A percentile compares a stretch with the other conserved stretches of the same genome.
phyloP scores from a whole-genome alignment of 2,888 invertebrate genomes.

The Oxyscelio sp. region DNA sequence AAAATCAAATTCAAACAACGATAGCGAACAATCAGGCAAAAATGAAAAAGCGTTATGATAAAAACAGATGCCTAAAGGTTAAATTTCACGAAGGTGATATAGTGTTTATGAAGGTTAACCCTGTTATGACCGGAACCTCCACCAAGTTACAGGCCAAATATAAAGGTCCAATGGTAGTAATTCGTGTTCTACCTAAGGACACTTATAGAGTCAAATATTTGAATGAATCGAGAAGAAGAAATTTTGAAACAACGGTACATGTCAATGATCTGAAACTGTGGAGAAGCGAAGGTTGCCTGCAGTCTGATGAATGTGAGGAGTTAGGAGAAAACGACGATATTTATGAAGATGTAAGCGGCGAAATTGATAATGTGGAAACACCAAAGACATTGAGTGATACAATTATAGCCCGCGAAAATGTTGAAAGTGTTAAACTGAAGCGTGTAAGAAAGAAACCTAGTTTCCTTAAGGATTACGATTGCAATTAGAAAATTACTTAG shows the following conservation, averaged over 20 bases:
- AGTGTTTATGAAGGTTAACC: slow-evolving; percentile 15
- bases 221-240: slow-evolving; percentile 20
- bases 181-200: neutral
- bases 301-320: neutral
- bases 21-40: slow-evolving; percentile 8
- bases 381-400: too few relatives aligned
- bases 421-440: too few relatives aligned
- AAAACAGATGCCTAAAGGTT: neutral
- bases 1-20: neutral
- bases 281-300: slow-evolving; percentile 16
- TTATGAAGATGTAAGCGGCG: neutral
- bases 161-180: neutral
- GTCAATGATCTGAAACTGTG: slow-evolving; percentile 49
- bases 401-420: too few relatives aligned
- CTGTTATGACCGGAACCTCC: neutral
- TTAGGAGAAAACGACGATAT: neutral
- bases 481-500: too few relatives aligned
- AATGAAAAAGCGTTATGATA: slow-evolving; percentile 22
- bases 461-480: too few relatives aligned
- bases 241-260: slow-evolving; percentile 32
- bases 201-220: slow-evolving; percentile 10
- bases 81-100: slow-evolving; percentile 7
- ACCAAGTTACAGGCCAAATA: slow-evolving; percentile 22
- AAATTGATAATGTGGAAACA: neutral
- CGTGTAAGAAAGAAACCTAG: too few relatives aligned